Evolutionary conservation across 37 sponge, comb jelly and placozoan species (phyloP), one percentile per base, ranked within the genome.

Genomic region (Ianthella basta): DNA sequence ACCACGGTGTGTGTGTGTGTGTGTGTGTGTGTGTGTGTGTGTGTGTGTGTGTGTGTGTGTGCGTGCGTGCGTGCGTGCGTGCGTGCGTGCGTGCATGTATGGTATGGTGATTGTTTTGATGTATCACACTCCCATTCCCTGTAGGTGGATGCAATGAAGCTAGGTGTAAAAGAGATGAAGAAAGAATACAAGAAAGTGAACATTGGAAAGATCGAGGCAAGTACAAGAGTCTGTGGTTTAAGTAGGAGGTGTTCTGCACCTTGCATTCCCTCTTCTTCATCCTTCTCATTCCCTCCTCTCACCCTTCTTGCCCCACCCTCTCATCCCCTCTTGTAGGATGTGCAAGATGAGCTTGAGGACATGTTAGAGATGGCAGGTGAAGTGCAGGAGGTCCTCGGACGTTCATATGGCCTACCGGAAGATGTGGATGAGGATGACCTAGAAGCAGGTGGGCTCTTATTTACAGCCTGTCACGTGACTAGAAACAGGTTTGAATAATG

Each of bases 161-260:
- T 90, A 23, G 97, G 99, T 15, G 88, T 99, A 44, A 99, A 99
- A 83, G 95, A 96, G 64, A 99, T 99, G 99, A 99, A 97, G 94
- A 95, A 88, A 84, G 97, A 99, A 83, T 97, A 96, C 90, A 99
- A 99, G 89, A 97, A 97, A 68, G 92, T 99, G 25, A 88, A 99
- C 68, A 95, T 99, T 83, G 91, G 84, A 33, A 93, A 99, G 86
- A 99, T 99, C 55, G 97, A 99, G 88, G 96, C 88, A 40, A 35
- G 69, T n/a, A n/a, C n/a, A n/a, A n/a, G n/a, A 32, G n/a, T 57
- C 15, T 19, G 19, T 57, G 18, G 19, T 19, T 57, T 57, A 57
- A 19, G 15, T 57, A 57, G 19, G 59, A 20, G 18, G 8, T 63
- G 12, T 29, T 12, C 65, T 63, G 3, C 24, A 29, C 29, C 8